phyloP scores from a whole-genome alignment of 2,797 vertebrate genomes.

The Melanotaenia parkinsoni region DNA sequence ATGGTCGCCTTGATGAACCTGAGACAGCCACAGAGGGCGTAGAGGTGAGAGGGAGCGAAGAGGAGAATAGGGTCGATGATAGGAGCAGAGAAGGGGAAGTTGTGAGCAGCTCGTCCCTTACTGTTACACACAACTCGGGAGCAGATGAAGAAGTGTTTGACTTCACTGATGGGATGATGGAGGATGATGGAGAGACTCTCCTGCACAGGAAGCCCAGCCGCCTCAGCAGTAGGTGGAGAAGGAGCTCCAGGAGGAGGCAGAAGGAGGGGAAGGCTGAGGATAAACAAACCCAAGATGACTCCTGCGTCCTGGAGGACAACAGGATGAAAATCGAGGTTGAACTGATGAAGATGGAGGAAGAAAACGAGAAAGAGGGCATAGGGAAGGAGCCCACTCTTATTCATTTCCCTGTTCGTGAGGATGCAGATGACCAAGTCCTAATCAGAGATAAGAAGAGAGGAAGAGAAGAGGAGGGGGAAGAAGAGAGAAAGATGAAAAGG shows the following conservation, averaged over 20 bases:
- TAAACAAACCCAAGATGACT: conserved; percentile 7
- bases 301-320: background rate
- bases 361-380: conserved; percentile 3
- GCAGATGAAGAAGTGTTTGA: conserved; percentile 60
- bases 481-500: conserved; percentile 70
- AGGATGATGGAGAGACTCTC: conserved; percentile 78
- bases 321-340: conserved; percentile 12
- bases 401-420: conserved; percentile 69
- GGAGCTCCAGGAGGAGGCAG: conserved; percentile 77
- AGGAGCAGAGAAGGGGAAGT: background rate
- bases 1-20: conserved; percentile 80
- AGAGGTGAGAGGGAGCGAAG: conserved; percentile 11
- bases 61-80: conserved; percentile 3
- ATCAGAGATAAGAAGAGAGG: conserved; percentile 74
- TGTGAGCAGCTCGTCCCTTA: background rate
- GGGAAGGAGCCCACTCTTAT: conserved; percentile 31
- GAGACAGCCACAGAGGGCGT: conserved; percentile 26
- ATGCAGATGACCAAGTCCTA: conserved; percentile 79
- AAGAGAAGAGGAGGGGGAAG: conserved; percentile 66
- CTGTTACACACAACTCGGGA: background rate
- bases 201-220: conserved; percentile 74
- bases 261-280: conserved; percentile 48
- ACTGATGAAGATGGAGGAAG: conserved; percentile 32
- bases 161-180: conserved; percentile 71
- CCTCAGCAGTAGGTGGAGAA: conserved; percentile 81